These are phyloP conservation scores for Acleris cristana DNA, from an alignment of 2,888 invertebrate species.

Conservation along the genomic window DNA sequence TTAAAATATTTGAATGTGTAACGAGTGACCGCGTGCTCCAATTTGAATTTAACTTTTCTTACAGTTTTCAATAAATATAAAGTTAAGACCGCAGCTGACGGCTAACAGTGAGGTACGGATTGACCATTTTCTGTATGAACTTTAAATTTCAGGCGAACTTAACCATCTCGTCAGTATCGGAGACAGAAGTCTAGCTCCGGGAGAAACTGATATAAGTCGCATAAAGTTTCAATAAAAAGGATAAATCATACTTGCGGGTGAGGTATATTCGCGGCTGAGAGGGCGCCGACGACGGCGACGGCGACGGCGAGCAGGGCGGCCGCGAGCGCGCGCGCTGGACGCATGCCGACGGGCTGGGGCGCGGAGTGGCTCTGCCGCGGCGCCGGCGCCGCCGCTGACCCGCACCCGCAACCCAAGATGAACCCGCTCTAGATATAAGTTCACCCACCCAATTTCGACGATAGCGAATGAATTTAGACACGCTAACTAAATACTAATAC, in stretches of 20 bases:
- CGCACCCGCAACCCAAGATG: slow-evolving; percentile 63
- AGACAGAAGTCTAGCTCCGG: too few relatives aligned
- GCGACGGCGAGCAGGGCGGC: slow-evolving; percentile 23
- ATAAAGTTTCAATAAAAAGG: neutral
- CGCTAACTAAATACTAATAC: slow-evolving; percentile 45
- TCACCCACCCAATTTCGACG: slow-evolving; percentile 79
- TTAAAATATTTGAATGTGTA: too few relatives aligned
- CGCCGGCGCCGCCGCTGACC: slow-evolving; percentile 25
- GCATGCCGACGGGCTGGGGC: slow-evolving; percentile 69
- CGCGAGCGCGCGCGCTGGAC: slow-evolving; percentile 46
- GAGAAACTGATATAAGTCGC: too few relatives aligned
- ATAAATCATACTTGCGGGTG: slow-evolving; percentile 28
- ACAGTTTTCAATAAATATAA: too few relatives aligned
- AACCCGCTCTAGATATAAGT: slow-evolving; percentile 75
- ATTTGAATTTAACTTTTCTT: too few relatives aligned
- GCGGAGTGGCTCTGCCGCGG: slow-evolving; percentile 62
- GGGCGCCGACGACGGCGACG: slow-evolving; percentile 21
- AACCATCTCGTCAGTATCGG: too few relatives aligned
- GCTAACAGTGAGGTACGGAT: too few relatives aligned
- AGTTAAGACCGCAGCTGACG: too few relatives aligned
- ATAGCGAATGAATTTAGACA: slow-evolving; percentile 65
- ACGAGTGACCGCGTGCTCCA: too few relatives aligned
- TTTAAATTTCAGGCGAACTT: too few relatives aligned
- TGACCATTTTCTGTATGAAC: too few relatives aligned
- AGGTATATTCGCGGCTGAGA: slow-evolving; percentile 31